Evolutionary conservation across 53 echinoderm and acorn worm species (phyloP).

Genomic region (Arbacia lixula): DNA sequence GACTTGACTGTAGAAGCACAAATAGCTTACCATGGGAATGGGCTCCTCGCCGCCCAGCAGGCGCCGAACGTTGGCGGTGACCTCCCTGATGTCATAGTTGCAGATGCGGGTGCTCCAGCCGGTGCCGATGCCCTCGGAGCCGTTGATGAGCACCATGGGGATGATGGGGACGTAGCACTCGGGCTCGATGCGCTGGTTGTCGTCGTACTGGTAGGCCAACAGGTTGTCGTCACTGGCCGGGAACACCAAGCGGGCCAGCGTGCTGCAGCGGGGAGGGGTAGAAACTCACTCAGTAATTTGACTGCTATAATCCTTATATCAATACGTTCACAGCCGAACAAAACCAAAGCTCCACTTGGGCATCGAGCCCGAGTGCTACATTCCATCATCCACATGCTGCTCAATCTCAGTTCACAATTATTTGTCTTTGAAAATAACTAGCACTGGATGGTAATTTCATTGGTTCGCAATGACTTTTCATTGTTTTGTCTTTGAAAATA

Average conservation of each 20-base stretch:
- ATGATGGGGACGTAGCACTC: conserved; percentile 96
- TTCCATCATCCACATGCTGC: too few species aligned
- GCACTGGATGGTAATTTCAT: too few species aligned
- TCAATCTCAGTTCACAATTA: too few species aligned
- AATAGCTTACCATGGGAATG: conserved; percentile 95
- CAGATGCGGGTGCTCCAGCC: conserved; percentile 97
- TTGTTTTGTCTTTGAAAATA: too few species aligned
- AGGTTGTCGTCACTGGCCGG: conserved; percentile 74
- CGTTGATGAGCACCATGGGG: conserved; percentile 94
- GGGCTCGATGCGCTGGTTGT: conserved; percentile 93
- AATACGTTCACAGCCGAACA: too few species aligned
- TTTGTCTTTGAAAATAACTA: too few species aligned
- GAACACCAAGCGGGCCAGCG: conserved; percentile 81
- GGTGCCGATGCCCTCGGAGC: conserved; percentile 97
- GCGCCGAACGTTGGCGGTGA: conserved; percentile 74
- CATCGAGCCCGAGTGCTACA: too few species aligned
- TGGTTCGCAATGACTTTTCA: too few species aligned
- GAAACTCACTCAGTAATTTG: too few species aligned
- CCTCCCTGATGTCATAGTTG: conserved; percentile 88
- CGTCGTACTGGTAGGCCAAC: conserved; percentile 80
- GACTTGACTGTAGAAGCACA: too few species aligned
- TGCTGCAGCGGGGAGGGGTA: conserved; percentile 43
- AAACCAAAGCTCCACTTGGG: too few species aligned
- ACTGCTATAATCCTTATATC: too few species aligned
- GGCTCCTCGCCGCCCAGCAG: conserved; percentile 88